Base-by-base conservation (phyloP, 2,797 vertebrate genomes). In the Neopelma chrysocephalum region DNA sequence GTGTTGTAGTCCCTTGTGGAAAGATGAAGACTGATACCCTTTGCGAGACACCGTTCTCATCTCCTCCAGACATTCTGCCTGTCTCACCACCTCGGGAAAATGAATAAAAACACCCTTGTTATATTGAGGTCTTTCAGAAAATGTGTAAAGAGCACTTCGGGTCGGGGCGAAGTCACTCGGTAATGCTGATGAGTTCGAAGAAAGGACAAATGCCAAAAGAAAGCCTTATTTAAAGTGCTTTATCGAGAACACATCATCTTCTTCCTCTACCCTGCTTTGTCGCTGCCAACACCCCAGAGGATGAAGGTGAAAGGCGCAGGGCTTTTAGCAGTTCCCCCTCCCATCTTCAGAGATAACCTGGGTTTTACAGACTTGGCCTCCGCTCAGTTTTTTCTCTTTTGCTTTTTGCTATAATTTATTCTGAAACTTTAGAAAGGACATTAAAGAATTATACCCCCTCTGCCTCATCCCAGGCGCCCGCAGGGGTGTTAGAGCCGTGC, bases 171-270 rank as follows among this genome's bases (percentile, higher is more conserved):
- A 69, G 66, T 57, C 66, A 66, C 45, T 57, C 32, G 3, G 12
- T 57, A 54, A 83, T 15, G 6, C 40, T 20, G 72, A 27, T 20
- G 65, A 72, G 58, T 47, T 84, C 34, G 68, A 56, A 15, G 36
- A 66, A 84, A 90, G 58, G 53, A 79, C 68, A 87, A 93, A 79
- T 7, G 38, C 40, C 48, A 56, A 17, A 48, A 13, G 18, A 79
- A 90, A 93, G 19, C 12, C 6, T n/a, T 71, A 82, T 32, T 89
- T 56, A 81, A 93, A 76, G 34, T 18, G 45, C 47, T 82, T 60
- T 68, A 31, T 73, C 10, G 38, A 58, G 22, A 82, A 43, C 34
- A 76, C 19, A 57, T 56, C 25, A 31, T 16, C 56, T 75, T 53
- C 54, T 73, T 82, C 72, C 72, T 70, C 65, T 75, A 57, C 26